Evolutionary conservation across 2,888 invertebrate species (phyloP), one percentile per base, ranked within the genome.

Genomic region (Thera britannica): DNA sequence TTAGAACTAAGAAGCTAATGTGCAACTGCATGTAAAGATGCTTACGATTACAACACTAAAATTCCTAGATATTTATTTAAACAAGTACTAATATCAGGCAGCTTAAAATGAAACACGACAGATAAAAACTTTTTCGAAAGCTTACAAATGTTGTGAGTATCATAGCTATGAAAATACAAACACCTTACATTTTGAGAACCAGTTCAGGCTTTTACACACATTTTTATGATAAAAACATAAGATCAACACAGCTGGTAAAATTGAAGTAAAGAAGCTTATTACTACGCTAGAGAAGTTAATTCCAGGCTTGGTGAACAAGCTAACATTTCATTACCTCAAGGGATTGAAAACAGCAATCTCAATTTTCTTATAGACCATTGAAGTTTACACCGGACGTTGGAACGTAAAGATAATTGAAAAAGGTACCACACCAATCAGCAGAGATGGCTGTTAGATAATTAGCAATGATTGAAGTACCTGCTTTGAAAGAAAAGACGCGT

Each of bases 331-430:
- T 41, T 59, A 59, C 63, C 35, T 56, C 52, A 9, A 8, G 44
- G 41, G 59, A 67, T 59, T 67, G 51, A 46, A 59, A 57, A 60
- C 51, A 56, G 63, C 55, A 41, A 63, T 56, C 48, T 61, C 12
- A 62, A 61, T 61, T 73, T 67, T 69, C 71, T 69, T 65, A 72
- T 55, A 52, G 44, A 57, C 52, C 62, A 58, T 61, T 64, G 66
- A 61, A 65, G 68, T 72, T 70, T 51, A 62, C 65, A 58, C 51
- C 65, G 61, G 65, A 68, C 48, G 58, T 58, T 72, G 35, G 58
- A 57, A 62, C 34, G 11, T 55, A 67, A 49, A 67, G 58, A 62
- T 79, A 82, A 81, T 80, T 80, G 81, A 75, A 78, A 80, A 64
- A 44, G 68, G 62, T 71, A 74, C 77, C 69, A 71, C 71, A 74